Evolutionary conservation across 2,113 vertebrate species (phyloP), one percentile per base, ranked within the genome.

Genomic region (Colistium nudipinnis): DNA sequence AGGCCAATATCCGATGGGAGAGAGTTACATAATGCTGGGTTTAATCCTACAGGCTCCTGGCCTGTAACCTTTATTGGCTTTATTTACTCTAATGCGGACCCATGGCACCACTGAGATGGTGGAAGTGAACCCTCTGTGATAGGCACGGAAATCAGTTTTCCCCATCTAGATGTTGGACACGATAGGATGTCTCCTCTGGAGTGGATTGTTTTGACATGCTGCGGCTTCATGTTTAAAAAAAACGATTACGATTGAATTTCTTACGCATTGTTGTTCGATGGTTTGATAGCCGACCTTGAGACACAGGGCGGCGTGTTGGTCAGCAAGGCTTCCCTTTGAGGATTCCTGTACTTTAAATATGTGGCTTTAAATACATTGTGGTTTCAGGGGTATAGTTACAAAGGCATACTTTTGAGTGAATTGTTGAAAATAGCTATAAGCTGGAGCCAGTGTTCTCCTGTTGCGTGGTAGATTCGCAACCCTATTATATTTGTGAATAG

Each of bases 11-110:
- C 62, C 31, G 9, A 30, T 19, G 35, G 41, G 52, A 17, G 14
- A 17, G 14, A 33, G 44, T 85, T 84, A 66, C 28, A 53, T 71
- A 77, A 86, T 39, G 2, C 20, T 25, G 19, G 28, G 8, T 75
- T 57, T 44, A 33, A 70, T 60, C 35, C n/a, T 22, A 9, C 60
- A 38, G 53, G 4, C 39, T 13, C 9, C 16, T 5, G 2, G 27
- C 14, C 27, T 52, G 2, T 53, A 44, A 68, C 72, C 33, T 72
- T 43, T 49, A 27, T 55, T 62, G 35, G 36, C 49, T 49, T 69
- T 52, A 36, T 56, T 75, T 38, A 35, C 20, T 35, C n/a, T 63
- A 28, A 59, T 6, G 14, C 61, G 31, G 67, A 49, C 66, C 8
- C 54, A 28, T 19, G n/a, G 8, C 49, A 56, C 0, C 41, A 14